Percentiles rank a stretch among this genome's conserved stretches.
Evolutionary conservation across 2,797 vertebrate genomes (phyloP).

Genomic region (Siniperca undulata): DNA sequence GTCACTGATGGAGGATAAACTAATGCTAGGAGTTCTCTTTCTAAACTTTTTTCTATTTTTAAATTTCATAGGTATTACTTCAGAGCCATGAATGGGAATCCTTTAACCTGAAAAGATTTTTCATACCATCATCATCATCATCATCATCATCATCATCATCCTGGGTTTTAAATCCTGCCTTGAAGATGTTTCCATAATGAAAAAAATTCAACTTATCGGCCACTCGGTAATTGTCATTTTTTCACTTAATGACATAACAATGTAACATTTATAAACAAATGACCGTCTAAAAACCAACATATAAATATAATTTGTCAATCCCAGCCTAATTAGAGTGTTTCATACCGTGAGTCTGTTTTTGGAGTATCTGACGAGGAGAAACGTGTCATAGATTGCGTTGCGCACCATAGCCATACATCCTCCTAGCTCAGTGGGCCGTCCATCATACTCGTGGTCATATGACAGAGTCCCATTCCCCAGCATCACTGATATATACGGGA

Average conservation of each 20-base stretch:
- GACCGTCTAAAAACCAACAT: not conserved
- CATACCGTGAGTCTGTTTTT: conserved; percentile 91
- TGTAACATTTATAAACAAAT: not conserved
- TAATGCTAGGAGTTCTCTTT: not conserved
- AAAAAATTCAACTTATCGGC: too few species aligned
- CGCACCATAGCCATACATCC: conserved; percentile 90
- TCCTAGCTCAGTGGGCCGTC: conserved; percentile 90
- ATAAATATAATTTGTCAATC: not conserved
- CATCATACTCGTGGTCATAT: conserved; percentile 92
- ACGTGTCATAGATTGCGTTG: conserved; percentile 92
- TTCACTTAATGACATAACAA: not conserved
- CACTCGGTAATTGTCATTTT: not conserved
- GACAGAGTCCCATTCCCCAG: conserved; percentile 92
- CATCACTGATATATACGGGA: conserved; percentile 94
- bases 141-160: not conserved
- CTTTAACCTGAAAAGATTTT: not conserved
- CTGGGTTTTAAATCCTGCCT: not conserved
- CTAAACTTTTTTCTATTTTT: too few species aligned
- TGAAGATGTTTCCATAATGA: not conserved
- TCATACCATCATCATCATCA: not conserved
- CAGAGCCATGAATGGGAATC: not conserved
- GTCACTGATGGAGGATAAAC: not conserved
- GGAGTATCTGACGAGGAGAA: conserved; percentile 91
- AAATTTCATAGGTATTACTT: not conserved
- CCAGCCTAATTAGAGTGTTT: not conserved